phyloP scores from a whole-genome alignment of 2,113 vertebrate genomes.

The Patagioenas fasciata region DNA sequence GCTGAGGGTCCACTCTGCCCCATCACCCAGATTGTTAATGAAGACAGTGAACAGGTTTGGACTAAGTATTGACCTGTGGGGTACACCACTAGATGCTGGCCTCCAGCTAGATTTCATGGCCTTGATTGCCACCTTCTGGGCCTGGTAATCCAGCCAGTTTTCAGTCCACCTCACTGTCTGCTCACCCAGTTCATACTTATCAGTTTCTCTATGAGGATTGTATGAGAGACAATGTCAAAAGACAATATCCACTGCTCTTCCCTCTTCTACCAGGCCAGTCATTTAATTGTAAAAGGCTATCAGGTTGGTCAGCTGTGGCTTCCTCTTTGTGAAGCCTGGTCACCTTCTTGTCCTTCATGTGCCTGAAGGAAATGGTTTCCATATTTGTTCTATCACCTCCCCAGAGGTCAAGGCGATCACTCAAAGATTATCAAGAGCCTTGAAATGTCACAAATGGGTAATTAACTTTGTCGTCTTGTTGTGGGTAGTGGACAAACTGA shows the following conservation, averaged over 20 bases:
- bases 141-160: no score
- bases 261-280: no score
- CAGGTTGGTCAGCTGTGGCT: neutral
- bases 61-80: neutral
- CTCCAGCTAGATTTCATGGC: neutral
- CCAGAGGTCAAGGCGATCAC: accelerated
- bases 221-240: no score
- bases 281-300: no score
- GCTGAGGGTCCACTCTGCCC: no score
- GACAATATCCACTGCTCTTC: no score
- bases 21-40: neutral
- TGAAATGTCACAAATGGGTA: neutral
- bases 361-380: neutral
- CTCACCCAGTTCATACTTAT: no score
- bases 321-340: neutral
- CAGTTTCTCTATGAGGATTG: no score
- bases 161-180: no score
- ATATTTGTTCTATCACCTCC: neutral
- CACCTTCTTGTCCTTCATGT: neutral
- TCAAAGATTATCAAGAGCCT: neutral
- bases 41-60: neutral
- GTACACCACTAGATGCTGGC: neutral
- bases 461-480: neutral
- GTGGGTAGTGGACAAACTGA: neutral
- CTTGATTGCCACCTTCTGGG: neutral